A percentile compares a stretch with the other conserved stretches of the same genome.
phyloP scores from a whole-genome alignment of 2,797 vertebrate species.

The Sebastes baramenuke region DNA sequence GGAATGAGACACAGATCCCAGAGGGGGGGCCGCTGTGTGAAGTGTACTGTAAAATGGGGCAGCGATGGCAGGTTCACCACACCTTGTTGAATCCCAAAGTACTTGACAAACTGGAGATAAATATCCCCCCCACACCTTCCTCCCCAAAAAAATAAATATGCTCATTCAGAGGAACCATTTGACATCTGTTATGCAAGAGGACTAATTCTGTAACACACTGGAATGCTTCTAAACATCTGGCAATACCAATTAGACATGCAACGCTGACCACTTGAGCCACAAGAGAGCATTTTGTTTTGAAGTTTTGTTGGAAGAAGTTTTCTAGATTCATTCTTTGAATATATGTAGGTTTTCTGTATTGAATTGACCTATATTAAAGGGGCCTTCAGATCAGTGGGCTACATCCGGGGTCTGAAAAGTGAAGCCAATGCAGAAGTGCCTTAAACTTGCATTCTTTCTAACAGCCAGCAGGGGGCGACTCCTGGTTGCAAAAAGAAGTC shows the following conservation, averaged over 20 bases:
- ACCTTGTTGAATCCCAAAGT: slow-evolving; percentile 58
- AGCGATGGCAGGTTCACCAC: slow-evolving; percentile 52
- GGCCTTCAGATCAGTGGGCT: background rate
- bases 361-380: background rate
- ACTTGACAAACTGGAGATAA: slow-evolving; percentile 24
- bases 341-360: background rate
- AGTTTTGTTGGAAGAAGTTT: slow-evolving; percentile 35
- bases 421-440: too few species aligned
- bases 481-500: too few species aligned
- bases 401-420: too few species aligned
- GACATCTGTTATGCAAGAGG: slow-evolving; percentile 62
- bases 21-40: slow-evolving; percentile 49
- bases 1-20: slow-evolving; percentile 60
- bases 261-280: slow-evolving; percentile 40
- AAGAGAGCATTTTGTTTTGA: slow-evolving; percentile 49
- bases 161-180: slow-evolving; percentile 53
- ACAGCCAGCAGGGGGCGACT: too few species aligned
- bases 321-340: background rate
- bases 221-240: slow-evolving; percentile 71
- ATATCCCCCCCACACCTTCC: background rate
- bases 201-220: slow-evolving; percentile 49
- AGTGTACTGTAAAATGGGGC: slow-evolving; percentile 66
- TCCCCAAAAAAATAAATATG: background rate
- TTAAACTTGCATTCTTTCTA: too few species aligned
- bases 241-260: slow-evolving; percentile 69